Evolutionary conservation across 2,113 vertebrate species (phyloP), one percentile per base, ranked within the genome.

Genomic region (Bos taurus): DNA sequence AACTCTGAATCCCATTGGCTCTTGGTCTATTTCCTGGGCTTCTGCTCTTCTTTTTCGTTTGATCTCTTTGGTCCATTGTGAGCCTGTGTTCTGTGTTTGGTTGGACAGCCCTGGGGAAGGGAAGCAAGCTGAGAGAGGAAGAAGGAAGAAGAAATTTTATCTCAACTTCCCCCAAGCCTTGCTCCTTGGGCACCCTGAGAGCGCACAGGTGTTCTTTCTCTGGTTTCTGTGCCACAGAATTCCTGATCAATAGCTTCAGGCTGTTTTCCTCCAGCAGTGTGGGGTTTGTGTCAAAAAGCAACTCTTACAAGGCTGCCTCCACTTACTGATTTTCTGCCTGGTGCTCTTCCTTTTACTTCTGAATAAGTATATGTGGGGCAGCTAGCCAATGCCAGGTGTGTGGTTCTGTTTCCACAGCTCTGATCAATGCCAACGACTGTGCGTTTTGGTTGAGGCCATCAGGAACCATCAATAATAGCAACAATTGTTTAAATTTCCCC

Each of bases 241-340:
- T 54, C 21, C 60, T 25, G 56, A 77, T 28, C 57, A 84, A 1
- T 33, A 78, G 28, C 43, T 43, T 82, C 8, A 23, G 48, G 28
- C 33, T 26, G 14, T 59, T 88, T 92, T 84, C 30, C 36, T 56
- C 16, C 17, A 59, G 54, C 5, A 4, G 36, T 15, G 30, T 19
- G 8, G 60, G 19, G 46, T 43, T 40, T 59, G 74, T 91, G 26
- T 94, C 86, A 33, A 54, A 71, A 87, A 40, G 26, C 52, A 16
- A 2, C 80, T 64, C 30, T n/a, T 40, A 12, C 21, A 36, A 0
- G 0, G 19, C n/a, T 1, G 40, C 30, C 59, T 82, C 2, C 0
- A 19, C 59, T 64, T 43, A 6, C 71, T 82, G 88, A 36, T 48
- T 57, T 50, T 57, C 50, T 94, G 19, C 60, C 46, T 6, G 13